Conservation (phyloP, 1,140 invertebrate genomes). For the Polypedilum vanderplanki region DNA sequence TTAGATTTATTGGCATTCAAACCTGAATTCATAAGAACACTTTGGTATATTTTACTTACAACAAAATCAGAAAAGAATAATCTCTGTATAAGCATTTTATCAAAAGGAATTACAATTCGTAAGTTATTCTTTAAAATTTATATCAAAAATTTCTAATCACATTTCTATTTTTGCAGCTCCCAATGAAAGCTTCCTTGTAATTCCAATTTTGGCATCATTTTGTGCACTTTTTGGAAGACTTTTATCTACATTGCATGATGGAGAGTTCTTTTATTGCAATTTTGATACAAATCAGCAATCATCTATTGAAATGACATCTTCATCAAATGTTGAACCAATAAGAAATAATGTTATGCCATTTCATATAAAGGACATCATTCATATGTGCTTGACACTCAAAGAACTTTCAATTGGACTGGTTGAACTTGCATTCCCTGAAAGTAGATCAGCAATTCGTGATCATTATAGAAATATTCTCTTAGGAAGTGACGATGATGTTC, state of each 20-base stretch:
- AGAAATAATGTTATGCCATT: slow-evolving; percentile 42
- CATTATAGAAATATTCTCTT: slow-evolving; percentile 44
- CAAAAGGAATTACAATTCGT: slow-evolving; percentile 41
- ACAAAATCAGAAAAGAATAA: slow-evolving; percentile 44
- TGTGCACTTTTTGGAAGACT: slow-evolving; percentile 76
- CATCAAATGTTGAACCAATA: slow-evolving; percentile 37
- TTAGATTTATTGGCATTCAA: slow-evolving; percentile 82
- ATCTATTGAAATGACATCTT: slow-evolving; percentile 37
- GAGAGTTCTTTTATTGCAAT: slow-evolving; percentile 65
- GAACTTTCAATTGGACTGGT: slow-evolving; percentile 83
- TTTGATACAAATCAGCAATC: slow-evolving; percentile 31
- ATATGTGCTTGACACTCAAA: slow-evolving; percentile 61
- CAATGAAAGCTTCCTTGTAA: slow-evolving; percentile 62
- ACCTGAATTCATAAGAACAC: slow-evolving; percentile 65
- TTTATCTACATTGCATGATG: slow-evolving; percentile 79
- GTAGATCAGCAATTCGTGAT: slow-evolving; percentile 49
- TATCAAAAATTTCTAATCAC: neutral
- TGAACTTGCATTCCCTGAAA: slow-evolving; percentile 83
- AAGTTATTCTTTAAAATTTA: slow-evolving; percentile 32
- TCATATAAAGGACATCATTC: slow-evolving; percentile 47
- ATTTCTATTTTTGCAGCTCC: slow-evolving; percentile 44
- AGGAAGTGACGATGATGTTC: slow-evolving; percentile 37
- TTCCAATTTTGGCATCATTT: slow-evolving; percentile 76
- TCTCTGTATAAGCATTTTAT: slow-evolving; percentile 39
- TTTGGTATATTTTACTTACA: slow-evolving; percentile 63